Conservation (phyloP, 2,797 vertebrate species). For the Vespertilio murinus region DNA sequence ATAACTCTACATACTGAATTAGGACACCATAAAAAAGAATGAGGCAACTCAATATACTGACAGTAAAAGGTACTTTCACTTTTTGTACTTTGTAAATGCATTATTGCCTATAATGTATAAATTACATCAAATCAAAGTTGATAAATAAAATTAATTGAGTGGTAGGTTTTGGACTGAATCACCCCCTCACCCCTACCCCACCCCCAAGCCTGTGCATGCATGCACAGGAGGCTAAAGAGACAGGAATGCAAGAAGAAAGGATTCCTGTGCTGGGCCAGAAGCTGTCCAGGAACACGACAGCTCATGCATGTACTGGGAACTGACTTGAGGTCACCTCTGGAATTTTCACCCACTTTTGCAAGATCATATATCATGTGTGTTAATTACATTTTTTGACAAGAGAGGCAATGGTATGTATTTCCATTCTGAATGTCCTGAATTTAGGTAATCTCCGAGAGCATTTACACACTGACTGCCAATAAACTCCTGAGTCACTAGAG, state of each 20-base stretch:
- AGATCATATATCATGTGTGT: constrained; percentile 23
- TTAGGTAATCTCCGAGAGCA: constrained; percentile 53
- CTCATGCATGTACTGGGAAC: background rate
- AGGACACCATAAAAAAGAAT: background rate
- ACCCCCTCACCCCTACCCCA: rapidly evolving
- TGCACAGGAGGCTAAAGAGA: background rate
- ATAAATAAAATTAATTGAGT: constrained; percentile 2
- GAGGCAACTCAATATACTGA: background rate
- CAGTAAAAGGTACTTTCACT: background rate
- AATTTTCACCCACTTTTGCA: constrained; percentile 40
- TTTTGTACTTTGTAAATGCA: background rate
- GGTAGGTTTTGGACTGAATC: background rate
- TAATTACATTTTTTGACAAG: constrained; percentile 61
- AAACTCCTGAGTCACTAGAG: constrained; percentile 52
- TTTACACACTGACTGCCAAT: constrained; percentile 62
- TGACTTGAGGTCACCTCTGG: background rate
- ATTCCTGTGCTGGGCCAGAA: background rate
- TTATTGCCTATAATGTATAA: background rate
- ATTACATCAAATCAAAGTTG: background rate
- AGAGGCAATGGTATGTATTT: constrained; percentile 33
- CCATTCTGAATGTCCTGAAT: constrained; percentile 47
- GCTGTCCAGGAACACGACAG: background rate
- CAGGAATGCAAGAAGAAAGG: background rate
- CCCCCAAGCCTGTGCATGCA: too few species aligned
- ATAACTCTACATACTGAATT: constrained; percentile 8